phyloP scores from a whole-genome alignment of 2,113 vertebrate genomes.

The Limnothrissa miodon region DNA sequence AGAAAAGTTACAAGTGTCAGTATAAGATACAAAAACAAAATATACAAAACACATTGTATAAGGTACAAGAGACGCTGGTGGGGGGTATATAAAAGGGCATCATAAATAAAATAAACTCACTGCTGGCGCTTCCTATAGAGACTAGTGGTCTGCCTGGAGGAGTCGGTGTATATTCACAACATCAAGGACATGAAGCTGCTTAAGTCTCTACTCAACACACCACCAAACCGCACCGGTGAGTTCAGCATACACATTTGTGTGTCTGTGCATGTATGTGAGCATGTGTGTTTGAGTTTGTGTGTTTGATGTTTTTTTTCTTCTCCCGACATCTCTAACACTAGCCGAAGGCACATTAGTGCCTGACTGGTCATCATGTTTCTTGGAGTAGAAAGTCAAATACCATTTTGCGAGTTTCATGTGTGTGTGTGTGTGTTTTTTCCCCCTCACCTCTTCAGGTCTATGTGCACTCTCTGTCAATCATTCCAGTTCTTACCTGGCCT shows the following conservation, averaged over 20 bases:
- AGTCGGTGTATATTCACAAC: constrained; percentile 84
- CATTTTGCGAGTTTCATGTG: not conserved
- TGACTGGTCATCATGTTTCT: no score
- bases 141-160: constrained; percentile 81
- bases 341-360: not conserved
- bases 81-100: no score
- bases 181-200: constrained; percentile 96
- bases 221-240: constrained; percentile 43
- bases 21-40: no score
- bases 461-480: constrained; percentile 93
- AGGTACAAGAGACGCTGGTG: no score
- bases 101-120: no score
- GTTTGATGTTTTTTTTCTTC: no score
- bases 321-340: no score
- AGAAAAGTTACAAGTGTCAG: no score
- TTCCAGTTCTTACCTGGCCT: constrained; percentile 92
- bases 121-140: constrained; percentile 59
- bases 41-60: no score
- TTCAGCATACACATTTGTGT: not conserved
- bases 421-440: not conserved
- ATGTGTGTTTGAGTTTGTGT: not conserved
- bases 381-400: no score
- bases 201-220: constrained; percentile 88
- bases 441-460: constrained; percentile 72
- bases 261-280: not conserved